Base-by-base conservation (phyloP, 2,888 invertebrate species). In the Noctua janthe region DNA sequence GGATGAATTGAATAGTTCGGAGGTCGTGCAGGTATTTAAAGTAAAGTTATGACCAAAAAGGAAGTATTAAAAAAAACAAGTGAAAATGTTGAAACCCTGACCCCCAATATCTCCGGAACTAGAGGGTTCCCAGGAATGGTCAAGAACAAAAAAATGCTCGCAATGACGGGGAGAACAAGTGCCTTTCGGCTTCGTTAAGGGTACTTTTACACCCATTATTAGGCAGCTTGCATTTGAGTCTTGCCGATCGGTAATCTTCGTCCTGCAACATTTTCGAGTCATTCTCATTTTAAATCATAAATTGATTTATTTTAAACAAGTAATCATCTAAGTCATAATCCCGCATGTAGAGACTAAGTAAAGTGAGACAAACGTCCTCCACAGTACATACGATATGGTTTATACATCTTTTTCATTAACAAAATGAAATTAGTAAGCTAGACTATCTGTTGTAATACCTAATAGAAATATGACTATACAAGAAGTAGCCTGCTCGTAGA, bases 401-500 rank as follows among this genome's bases (percentile, higher is more conserved):
- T 43, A 17, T n/a, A 2, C 2, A 51, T 51, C 2, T 8, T n/a
- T 54, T 47, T 17, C 17, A 51, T 39, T 62, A 71, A 20, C 4
- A 62, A 71, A 29, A 73, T 73, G 7, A 82, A 8, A n/a, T 0
- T 7, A 62, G 29, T 13, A n/a, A 56, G 56, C 23, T 59, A n/a
- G n/a, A 59, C 11, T 59, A n/a, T 11, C n/a, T 23, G 29, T 56
- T 76, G 67, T 20, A 23, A 10, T 56, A 71, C 66, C 20, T 13
- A 62, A 66, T 43, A 59, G 39, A 54, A 74, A 72, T 13, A 62
- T 80, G 67, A 83, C 80, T 49, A 74, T 72, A 51, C 69, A 79
- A 77, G 83, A 80, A 62, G 59, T 43, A 78, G 54, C 81, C 78
- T 71, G 0, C 29, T 79, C 43, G 72, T 70, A 71, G 70, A 85